Conservation (phyloP, 2,888 invertebrate species). For the Orchesellides sinensis region DNA sequence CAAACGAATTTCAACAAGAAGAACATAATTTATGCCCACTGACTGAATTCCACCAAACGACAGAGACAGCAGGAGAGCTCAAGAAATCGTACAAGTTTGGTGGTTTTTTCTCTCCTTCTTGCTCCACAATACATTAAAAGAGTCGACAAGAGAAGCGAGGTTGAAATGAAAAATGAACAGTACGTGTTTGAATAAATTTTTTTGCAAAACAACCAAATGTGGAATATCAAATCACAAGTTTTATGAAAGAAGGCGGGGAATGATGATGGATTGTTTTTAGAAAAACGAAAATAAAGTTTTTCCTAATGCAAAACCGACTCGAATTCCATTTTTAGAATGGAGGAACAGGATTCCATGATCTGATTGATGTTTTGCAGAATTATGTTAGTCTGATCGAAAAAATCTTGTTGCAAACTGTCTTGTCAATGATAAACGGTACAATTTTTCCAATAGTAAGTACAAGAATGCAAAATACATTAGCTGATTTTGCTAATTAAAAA, state of each 20-base stretch:
- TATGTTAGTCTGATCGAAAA: no score
- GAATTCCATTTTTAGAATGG: not conserved
- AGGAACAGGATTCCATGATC: no score
- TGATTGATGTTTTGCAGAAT: no score
- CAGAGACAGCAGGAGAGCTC: constrained; percentile 39
- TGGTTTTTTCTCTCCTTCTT: no score
- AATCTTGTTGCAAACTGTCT: no score
- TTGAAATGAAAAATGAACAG: constrained; percentile 50
- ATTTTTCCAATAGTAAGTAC: no score
- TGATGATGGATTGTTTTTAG: constrained; percentile 21
- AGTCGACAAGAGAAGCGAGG: not conserved
- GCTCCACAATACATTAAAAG: no score
- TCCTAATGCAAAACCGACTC: not conserved
- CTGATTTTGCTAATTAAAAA: no score
- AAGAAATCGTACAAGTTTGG: not conserved
- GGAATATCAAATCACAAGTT: constrained; percentile 34
- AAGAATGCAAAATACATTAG: no score
- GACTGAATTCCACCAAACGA: constrained; percentile 48
- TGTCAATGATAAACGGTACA: no score
- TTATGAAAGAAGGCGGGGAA: constrained; percentile 25
- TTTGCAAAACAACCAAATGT: constrained; percentile 35
- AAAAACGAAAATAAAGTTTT: not conserved
- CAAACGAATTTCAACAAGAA: not conserved
- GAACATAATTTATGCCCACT: constrained; percentile 49
- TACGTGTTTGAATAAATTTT: constrained; percentile 42